These are phyloP conservation scores for Noctua fimbriata DNA, from an alignment of 2,888 invertebrate genomes.

Conservation along the genomic window DNA sequence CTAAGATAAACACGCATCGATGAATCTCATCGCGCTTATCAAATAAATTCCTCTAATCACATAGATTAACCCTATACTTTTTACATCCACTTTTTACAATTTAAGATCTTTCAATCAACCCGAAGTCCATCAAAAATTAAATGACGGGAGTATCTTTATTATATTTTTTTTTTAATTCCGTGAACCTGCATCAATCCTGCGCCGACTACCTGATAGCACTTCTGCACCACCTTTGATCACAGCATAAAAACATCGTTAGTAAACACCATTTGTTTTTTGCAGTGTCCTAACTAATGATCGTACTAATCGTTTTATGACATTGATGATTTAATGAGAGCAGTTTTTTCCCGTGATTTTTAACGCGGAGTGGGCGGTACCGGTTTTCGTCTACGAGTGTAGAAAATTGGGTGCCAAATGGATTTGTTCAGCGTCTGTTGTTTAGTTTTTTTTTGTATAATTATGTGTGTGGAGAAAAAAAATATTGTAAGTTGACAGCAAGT, in stretches of 20 bases:
- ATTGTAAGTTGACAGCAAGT: neutral
- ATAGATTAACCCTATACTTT: constrained; percentile 57
- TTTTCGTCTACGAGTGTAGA: constrained; percentile 44
- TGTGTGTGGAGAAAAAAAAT: neutral
- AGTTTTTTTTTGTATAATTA: constrained; percentile 30
- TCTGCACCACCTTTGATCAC: constrained; percentile 77
- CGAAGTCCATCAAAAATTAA: constrained; percentile 72
- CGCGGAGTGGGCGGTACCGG: constrained; percentile 57
- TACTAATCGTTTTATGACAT: constrained; percentile 87
- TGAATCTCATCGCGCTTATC: constrained; percentile 52
- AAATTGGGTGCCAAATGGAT: constrained; percentile 46
- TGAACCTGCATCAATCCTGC: constrained; percentile 61
- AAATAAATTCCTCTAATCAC: constrained; percentile 61
- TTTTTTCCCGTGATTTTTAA: constrained; percentile 70
- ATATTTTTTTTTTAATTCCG: constrained; percentile 67
- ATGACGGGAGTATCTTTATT: constrained; percentile 70
- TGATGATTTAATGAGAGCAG: constrained; percentile 81
- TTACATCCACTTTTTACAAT: constrained; percentile 64
- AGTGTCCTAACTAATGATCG: constrained; percentile 73
- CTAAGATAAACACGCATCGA: constrained; percentile 56
- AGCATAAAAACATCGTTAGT: constrained; percentile 86
- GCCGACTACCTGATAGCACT: constrained; percentile 70
- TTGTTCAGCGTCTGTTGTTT: constrained; percentile 23
- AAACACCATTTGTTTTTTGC: constrained; percentile 77
- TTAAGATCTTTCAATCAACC: constrained; percentile 76